Percentiles rank a stretch among this genome's conserved stretches.
phyloP scores from a whole-genome alignment of 2,797 vertebrate genomes.

The Alexandromys oeconomus region DNA sequence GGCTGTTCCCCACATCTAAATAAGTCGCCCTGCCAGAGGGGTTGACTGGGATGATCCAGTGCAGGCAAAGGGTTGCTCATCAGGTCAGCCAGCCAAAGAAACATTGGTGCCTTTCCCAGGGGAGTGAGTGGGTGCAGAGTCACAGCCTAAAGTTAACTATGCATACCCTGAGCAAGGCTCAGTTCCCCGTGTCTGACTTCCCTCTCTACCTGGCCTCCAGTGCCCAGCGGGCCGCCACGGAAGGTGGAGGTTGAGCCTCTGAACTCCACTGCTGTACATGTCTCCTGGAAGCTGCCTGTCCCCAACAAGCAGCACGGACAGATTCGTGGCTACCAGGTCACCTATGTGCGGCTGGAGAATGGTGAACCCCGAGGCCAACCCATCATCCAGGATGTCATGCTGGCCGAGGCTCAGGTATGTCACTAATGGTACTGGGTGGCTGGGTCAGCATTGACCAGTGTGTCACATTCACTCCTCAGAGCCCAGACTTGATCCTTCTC shows the following conservation, averaged over 20 bases:
- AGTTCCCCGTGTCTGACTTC: neutral
- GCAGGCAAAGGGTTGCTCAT: neutral
- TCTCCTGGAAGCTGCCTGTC: conserved; percentile 96
- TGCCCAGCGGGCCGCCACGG: conserved; percentile 93
- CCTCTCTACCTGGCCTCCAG: conserved; percentile 81
- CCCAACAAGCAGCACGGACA: conserved; percentile 95
- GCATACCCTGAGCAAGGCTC: neutral
- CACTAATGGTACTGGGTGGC: neutral
- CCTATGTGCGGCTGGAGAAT: conserved; percentile 94
- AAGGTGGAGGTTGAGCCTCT: conserved; percentile 95
- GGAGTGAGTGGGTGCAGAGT: neutral
- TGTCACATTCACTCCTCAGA: neutral
- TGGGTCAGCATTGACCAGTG: neutral
- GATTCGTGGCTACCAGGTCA: conserved; percentile 96
- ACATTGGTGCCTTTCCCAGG: neutral
- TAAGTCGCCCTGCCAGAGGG: neutral
- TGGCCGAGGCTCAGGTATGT: conserved; percentile 95
- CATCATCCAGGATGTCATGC: conserved; percentile 93
- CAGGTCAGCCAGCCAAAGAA: neutral
- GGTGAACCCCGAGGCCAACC: conserved; percentile 94
- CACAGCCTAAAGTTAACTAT: neutral
- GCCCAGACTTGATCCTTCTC: neutral
- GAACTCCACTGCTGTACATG: conserved; percentile 95
- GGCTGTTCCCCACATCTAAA: neutral
- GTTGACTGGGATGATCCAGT: accelerated